Base-by-base conservation (phyloP, 2,797 vertebrate species). In the Crocodylus rhombifer region DNA sequence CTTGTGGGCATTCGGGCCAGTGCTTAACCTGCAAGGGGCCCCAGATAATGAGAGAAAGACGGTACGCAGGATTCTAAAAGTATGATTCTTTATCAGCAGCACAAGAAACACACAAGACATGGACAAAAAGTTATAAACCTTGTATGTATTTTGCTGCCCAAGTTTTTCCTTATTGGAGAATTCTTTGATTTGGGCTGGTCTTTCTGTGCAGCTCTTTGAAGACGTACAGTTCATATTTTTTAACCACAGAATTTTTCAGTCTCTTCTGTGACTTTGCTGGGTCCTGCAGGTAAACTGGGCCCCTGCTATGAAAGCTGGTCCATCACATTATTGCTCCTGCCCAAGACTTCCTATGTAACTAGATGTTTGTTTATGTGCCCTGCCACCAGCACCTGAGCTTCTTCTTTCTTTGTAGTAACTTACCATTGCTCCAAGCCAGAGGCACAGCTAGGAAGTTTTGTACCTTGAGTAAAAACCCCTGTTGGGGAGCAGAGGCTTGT, bases 381-480 rank as follows among this genome's bases (percentile, higher is more conserved):
- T 64, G 64, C 87, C 80, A 3, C 30, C 20, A 28, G 82, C 36
- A 65, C 74, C 88, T 90, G 92, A 63, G 2, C 23, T 87, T 91
- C 21, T 2, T 17, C 78, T 5, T 69, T 78, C 62, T 85, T 23
- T 61, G 2, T 85, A 65, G 77, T 65, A 0, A 0, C 36, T 12
- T 91, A 23, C 28, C 18, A 25, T 56, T 86, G 57, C 42, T 42
- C 8, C 42, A 42, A 42, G 42, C 42, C 5, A 42, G 42, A 42
- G 42, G 8, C 42, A 42, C 42, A 42, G 42, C 42, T 42, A 42
- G 42, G 42, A 42, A 42, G 42, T 42, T 42, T 42, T 42, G 42
- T 42, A 42, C 42, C 42, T 42, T 42, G 42, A 9, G 42, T 42
- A 42, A 42, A 42, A 42, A 10, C 42, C 8, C 42, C 42, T 42